Conservation (phyloP, 2,888 invertebrate species). For the Gymnosoma rotundatum region DNA sequence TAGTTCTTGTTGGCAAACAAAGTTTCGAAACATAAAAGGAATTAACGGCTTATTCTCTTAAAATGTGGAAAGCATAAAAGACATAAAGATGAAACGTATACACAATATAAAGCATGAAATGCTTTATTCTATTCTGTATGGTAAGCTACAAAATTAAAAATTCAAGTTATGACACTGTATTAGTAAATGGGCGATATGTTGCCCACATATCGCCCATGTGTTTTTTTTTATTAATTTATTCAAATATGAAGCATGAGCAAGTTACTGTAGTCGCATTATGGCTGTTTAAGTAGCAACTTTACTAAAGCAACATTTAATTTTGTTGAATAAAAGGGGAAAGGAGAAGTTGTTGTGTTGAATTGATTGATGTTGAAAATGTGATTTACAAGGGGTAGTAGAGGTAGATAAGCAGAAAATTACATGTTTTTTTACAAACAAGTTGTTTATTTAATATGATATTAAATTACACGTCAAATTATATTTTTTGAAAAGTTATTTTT, state of each 20-base stretch:
- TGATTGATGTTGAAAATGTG: not conserved
- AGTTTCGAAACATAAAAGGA: no score
- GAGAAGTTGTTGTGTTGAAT: not conserved
- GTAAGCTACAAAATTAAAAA: no score
- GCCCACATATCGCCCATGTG: no score
- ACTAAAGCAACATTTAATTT: conserved; percentile 7
- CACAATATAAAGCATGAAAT: no score
- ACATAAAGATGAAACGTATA: no score
- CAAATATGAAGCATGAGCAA: not conserved
- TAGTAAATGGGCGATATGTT: no score
- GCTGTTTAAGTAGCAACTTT: conserved; percentile 29
- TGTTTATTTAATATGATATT: conserved; percentile 44
- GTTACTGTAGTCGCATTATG: conserved; percentile 40
- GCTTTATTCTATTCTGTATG: no score
- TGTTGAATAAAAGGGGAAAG: conserved; percentile 6
- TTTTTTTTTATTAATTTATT: no score
- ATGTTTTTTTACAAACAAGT: conserved; percentile 53
- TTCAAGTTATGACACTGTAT: no score
- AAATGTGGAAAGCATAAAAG: no score
- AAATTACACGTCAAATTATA: conserved; percentile 52
- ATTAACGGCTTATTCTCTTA: no score
- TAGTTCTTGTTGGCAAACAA: no score
- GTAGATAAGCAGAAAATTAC: conserved; percentile 44
- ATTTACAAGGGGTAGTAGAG: not conserved
- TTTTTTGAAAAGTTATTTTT: not conserved